Conservation (phyloP, 2,113 vertebrate species). For the Melanerpes formicivorus region DNA sequence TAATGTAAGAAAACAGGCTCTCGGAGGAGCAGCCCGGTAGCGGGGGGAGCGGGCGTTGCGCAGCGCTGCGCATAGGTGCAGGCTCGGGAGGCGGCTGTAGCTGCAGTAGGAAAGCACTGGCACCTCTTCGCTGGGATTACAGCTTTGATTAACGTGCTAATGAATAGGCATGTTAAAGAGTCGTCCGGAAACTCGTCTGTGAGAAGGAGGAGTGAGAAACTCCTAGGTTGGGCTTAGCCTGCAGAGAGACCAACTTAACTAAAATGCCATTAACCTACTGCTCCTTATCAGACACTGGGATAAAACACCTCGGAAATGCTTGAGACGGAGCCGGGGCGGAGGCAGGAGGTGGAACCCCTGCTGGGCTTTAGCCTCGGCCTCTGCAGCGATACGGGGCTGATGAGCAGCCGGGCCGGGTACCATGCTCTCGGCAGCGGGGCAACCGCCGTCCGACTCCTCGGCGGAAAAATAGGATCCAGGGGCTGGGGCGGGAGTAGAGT, state of each 20-base stretch:
- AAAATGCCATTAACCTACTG: conserved; percentile 56
- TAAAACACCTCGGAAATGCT: conserved; percentile 1
- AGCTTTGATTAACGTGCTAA: conserved; percentile 62
- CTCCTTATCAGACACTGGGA: background rate
- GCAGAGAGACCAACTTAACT: conserved; percentile 46
- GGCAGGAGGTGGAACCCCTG: background rate
- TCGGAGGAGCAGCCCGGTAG: background rate
- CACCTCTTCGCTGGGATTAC: conserved; percentile 22
- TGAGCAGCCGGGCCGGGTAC: background rate
- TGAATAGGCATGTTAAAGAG: conserved; percentile 69
- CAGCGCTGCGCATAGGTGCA: background rate
- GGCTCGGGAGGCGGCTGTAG: conserved; percentile 1
- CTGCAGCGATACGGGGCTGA: background rate
- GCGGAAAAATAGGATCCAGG: background rate
- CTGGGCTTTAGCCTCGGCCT: background rate
- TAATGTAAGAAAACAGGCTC: conserved; percentile 25
- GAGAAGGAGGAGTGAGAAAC: conserved; percentile 55
- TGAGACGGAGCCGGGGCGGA: background rate
- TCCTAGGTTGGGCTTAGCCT: conserved; percentile 31
- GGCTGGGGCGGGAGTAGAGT: too few relatives aligned
- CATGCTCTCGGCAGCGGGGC: background rate
- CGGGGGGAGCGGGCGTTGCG: background rate
- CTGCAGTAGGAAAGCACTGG: conserved; percentile 5
- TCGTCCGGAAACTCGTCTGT: conserved; percentile 47
- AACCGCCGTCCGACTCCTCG: background rate